Base-by-base conservation (phyloP, 1,140 invertebrate genomes). In the Tribolium madens region DNA sequence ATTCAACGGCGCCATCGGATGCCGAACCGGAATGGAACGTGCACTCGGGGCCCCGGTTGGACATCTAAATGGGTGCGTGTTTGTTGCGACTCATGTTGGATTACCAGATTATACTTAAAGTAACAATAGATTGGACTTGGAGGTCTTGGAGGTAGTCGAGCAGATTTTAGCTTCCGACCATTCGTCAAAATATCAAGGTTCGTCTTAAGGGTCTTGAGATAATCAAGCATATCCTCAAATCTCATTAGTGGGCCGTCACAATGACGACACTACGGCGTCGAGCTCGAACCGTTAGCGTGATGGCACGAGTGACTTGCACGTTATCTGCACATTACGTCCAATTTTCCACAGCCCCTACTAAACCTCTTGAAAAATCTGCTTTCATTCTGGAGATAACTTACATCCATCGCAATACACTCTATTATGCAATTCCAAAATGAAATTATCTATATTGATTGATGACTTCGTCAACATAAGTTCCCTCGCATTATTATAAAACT, bases 381-480 rank as follows among this genome's bases (percentile, higher is more conserved):
- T 69, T 57, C 75, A 52, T 57, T 76, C 78, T 68, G 70, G 64
- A 76, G 75, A 77, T 69, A 57, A 71, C 78, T 79, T 76, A 79
- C 75, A 36, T 26, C 75, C 71, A 13, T 74, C 50, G 70, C 47
- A 72, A 72, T 52, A 71, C 21, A 72, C 17, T 72, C 70, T 72
- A 70, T 79, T 79, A 79, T 79, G 72, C 75, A 79, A 79, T 79
- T 76, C 75, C 31, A 52, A 79, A 79, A 79, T 79, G 75, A 77
- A 79, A 79, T 79, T 79, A 79, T 76, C 69, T 79, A 57, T 79
- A 79, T 79, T 79, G 78, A 79, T 79, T 79, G 78, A 79, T 79
- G 78, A 73, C 68, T 64, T 73, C 73, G 53, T 26, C 36, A 73
- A 53, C 18, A 33, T 36, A 73, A 57, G 57, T 77, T 75, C 64